Evolutionary conservation across 2,888 invertebrate genomes (phyloP), one percentile per base, ranked within the genome.

Genomic region (Cryptophagus acutangulus): DNA sequence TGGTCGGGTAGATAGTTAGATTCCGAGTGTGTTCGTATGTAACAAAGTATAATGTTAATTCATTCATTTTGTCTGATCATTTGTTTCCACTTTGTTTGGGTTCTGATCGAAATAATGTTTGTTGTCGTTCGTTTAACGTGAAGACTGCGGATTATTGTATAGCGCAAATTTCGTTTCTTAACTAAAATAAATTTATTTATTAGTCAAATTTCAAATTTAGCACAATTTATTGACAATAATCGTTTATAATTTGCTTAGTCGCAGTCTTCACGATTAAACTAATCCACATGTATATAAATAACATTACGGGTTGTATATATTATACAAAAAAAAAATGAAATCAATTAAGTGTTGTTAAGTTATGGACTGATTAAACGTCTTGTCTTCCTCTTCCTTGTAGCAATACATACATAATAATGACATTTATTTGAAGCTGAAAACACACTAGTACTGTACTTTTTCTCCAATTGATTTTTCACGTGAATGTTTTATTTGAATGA

Each of bases 231-330:
- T 26, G 40, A 40, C 37, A 43, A 43, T 40, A 43, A 43, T 17
- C 26, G 30, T 35, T 38, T 39, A 18, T 35, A n/a, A n/a, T n/a
- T n/a, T n/a, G n/a, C n/a, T n/a, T n/a, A n/a, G n/a, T 31, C 31
- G 34, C 37, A 42, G 36, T 39, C 18, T 47, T 35, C 33, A 17
- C 28, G 25, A 28, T 31, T 29, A n/a, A n/a, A n/a, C n/a, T n/a
- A n/a, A n/a, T 36, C 36, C 20, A 34, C 46, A 48, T 60, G 60
- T 58, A 60, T 49, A 63, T 61, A 62, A 55, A 44, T 55, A 59
- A 58, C 50, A 59, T 59, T 65, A 65, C 64, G 65, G 65, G 65
- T 66, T 67, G 65, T 66, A 66, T 40, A 68, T 63, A 62, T 57
- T 41, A 36, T 17, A n/a, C 15, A 34, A 18, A 35, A 13, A 35